Evolutionary conservation across 23 tunicate species (phyloP).

Genomic region (Botrylloides violaceus): DNA sequence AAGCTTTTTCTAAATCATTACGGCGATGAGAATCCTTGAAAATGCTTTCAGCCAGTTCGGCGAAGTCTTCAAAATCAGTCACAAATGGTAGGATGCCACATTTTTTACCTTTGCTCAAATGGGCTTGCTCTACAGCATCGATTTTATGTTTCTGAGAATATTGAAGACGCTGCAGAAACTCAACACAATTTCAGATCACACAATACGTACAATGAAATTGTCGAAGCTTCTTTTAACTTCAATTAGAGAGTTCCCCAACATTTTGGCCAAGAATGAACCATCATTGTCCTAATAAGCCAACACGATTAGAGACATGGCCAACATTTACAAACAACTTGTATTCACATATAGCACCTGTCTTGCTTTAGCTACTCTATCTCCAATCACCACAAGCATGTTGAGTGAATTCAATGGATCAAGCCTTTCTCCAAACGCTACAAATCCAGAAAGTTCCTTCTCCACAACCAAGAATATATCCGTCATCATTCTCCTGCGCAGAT

Average conservation of each 20-base stretch:
- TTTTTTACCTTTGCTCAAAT: conserved; percentile 63
- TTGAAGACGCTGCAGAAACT: not conserved
- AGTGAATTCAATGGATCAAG: conserved; percentile 85
- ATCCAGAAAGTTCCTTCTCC: conserved; percentile 51
- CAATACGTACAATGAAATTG: conserved; percentile 52
- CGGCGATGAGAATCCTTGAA: conserved; percentile 70
- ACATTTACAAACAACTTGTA: no score
- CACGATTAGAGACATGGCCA: no score
- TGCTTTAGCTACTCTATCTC: conserved; percentile 87
- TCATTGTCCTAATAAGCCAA: conserved; percentile 56
- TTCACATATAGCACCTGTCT: conserved; percentile 48
- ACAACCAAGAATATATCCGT: conserved; percentile 75
- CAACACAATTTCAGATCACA: not conserved
- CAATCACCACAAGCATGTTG: conserved; percentile 90
- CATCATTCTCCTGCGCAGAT: conserved; percentile 79
- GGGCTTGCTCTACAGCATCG: conserved; percentile 33
- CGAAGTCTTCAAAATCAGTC: conserved; percentile 81
- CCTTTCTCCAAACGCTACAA: conserved; percentile 79
- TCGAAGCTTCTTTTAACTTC: conserved; percentile 95
- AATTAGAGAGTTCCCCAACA: conserved; percentile 82
- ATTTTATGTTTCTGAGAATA: conserved; percentile 52
- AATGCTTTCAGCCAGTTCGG: conserved; percentile 88
- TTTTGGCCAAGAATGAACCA: conserved; percentile 91
- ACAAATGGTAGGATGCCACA: conserved; percentile 90
- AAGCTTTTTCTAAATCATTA: conserved; percentile 87